Conservation (phyloP, 2,797 vertebrate species). For the Tangara arthus region DNA sequence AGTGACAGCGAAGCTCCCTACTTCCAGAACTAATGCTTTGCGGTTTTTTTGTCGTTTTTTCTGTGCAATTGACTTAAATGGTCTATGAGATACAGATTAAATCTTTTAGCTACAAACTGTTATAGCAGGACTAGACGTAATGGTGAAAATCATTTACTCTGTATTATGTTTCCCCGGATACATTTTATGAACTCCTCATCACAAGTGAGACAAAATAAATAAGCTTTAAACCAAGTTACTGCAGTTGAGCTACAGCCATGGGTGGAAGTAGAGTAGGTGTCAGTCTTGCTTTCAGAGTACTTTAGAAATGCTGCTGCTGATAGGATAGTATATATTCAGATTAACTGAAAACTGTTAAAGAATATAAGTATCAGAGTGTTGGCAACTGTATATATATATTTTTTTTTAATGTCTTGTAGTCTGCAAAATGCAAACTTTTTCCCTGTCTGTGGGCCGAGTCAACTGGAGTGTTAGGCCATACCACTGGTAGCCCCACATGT, state of each 20-base stretch:
- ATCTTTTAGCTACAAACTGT: neutral
- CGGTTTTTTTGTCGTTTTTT: neutral
- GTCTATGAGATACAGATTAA: neutral
- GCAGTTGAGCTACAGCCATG: neutral
- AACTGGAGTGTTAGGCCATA: neutral
- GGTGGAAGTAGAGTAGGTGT: neutral
- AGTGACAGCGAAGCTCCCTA: neutral
- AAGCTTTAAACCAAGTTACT: neutral
- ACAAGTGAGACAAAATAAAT: neutral
- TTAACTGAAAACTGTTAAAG: neutral
- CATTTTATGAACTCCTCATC: neutral
- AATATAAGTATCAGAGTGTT: neutral
- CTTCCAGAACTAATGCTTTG: neutral
- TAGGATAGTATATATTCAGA: neutral
- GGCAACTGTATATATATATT: neutral
- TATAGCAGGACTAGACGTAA: neutral
- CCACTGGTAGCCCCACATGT: neutral
- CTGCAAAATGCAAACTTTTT: neutral
- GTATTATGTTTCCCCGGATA: neutral
- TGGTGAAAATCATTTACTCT: neutral
- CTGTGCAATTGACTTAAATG: neutral
- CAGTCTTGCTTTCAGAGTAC: neutral
- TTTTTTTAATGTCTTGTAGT: neutral
- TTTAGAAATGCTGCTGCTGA: neutral
- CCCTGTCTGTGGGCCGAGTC: neutral